A percentile compares a stretch with the other conserved stretches of the same genome.
phyloP scores from a whole-genome alignment of 2,888 invertebrate genomes.

The Nemapogon koenigi region DNA sequence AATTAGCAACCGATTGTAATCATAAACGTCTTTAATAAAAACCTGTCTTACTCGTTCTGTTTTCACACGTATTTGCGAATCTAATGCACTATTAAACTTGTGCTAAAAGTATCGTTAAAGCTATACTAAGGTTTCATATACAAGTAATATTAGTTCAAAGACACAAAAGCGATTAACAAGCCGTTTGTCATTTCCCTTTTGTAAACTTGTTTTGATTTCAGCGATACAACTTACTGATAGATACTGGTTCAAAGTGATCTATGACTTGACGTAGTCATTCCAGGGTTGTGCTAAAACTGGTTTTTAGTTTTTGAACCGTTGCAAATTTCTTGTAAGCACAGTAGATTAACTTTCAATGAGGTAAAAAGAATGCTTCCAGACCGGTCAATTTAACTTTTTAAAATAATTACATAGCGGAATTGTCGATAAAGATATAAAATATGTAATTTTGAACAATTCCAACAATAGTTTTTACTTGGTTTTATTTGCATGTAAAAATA shows the following conservation, averaged over 20 bases:
- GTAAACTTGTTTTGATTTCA: conserved; percentile 24
- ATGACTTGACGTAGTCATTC: conserved; percentile 15
- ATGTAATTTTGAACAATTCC: too few species aligned
- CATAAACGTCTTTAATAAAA: too few species aligned
- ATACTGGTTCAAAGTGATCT: conserved; percentile 30
- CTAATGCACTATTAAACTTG: conserved; percentile 1
- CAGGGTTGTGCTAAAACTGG: conserved; percentile 8
- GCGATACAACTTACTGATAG: conserved; percentile 20
- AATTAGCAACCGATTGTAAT: too few species aligned
- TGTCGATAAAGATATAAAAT: too few species aligned
- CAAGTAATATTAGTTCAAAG: conserved; percentile 27
- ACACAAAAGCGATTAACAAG: conserved; percentile 50
- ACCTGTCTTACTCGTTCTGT: too few species aligned
- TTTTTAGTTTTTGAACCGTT: conserved; percentile 4
- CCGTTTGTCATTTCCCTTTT: conserved; percentile 38
- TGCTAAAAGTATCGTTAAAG: conserved; percentile 33
- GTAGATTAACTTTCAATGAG: too few species aligned
- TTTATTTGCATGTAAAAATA: too few species aligned
- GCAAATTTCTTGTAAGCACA: too few species aligned
- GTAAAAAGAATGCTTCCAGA: too few species aligned
- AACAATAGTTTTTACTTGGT: too few species aligned
- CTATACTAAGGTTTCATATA: conserved; percentile 29
- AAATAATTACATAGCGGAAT: too few species aligned
- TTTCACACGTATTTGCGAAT: conserved; percentile 24
- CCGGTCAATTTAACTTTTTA: too few species aligned